phyloP scores from a whole-genome alignment of 2,113 vertebrate species.

The Malurus elegans region DNA sequence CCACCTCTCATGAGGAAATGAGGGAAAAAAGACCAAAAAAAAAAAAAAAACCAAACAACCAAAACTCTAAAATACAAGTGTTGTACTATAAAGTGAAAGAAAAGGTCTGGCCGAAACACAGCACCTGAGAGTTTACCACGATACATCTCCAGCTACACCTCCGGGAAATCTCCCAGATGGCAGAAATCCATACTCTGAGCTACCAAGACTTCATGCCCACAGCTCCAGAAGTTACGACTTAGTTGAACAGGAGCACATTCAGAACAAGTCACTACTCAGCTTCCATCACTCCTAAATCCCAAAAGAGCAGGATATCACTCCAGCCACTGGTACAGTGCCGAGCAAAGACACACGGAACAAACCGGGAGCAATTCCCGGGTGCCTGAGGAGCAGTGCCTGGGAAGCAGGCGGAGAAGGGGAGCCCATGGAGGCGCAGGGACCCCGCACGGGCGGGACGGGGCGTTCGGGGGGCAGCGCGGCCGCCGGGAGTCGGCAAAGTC shows the following conservation, averaged over 20 bases:
- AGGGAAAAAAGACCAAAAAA: rapidly evolving
- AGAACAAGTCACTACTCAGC: not conserved
- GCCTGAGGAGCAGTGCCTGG: rapidly evolving
- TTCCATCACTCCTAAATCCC: not conserved
- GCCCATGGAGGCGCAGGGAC: not conserved
- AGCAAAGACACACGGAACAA: rapidly evolving
- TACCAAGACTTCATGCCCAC: not conserved
- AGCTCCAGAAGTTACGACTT: not conserved
- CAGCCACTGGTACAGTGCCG: rapidly evolving
- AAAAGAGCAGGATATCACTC: rapidly evolving
- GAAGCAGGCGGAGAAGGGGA: rapidly evolving
- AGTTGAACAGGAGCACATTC: not conserved
- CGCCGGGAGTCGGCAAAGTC: not conserved
- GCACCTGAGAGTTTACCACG: not conserved
- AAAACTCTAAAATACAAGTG: not conserved
- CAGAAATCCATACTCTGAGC: not conserved
- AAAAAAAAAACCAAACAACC: not conserved
- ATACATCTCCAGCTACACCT: rapidly evolving
- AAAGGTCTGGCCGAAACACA: not conserved
- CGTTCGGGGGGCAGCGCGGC: not conserved
- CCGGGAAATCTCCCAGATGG: not conserved
- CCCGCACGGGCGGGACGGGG: not conserved
- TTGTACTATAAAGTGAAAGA: not conserved
- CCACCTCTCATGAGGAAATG: rapidly evolving
- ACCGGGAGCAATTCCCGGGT: rapidly evolving